phyloP scores from a whole-genome alignment of 2,797 vertebrate species.

The Pelobates cultripes region DNA sequence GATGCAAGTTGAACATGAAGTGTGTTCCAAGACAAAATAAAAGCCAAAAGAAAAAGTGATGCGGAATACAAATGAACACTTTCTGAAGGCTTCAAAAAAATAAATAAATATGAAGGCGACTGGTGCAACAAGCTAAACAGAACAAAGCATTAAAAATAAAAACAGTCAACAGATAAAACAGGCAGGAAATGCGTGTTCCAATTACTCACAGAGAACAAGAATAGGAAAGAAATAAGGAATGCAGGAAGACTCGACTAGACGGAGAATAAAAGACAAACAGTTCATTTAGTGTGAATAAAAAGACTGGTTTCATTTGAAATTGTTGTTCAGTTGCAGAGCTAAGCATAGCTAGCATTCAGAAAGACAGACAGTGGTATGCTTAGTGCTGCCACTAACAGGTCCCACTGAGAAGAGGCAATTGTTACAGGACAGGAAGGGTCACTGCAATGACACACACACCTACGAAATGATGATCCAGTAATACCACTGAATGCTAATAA shows the following conservation, averaged over 20 bases:
- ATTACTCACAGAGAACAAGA: constrained; percentile 97
- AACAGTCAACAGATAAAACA: constrained; percentile 68
- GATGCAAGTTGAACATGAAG: constrained; percentile 57
- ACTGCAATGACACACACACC: constrained; percentile 52
- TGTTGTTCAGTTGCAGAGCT: constrained; percentile 6
- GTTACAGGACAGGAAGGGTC: not conserved
- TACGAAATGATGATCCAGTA: constrained; percentile 51
- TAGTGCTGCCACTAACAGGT: constrained; percentile 5
- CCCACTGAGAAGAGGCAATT: not conserved
- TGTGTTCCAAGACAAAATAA: constrained; percentile 59
- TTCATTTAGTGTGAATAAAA: constrained; percentile 43
- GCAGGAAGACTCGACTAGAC: constrained; percentile 91
- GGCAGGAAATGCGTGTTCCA: constrained; percentile 79
- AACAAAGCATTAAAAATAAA: not conserved
- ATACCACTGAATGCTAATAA: constrained; percentile 52
- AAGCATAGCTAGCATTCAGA: not conserved
- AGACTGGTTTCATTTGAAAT: constrained; percentile 4
- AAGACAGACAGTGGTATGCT: not conserved
- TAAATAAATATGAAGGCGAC: constrained; percentile 53
- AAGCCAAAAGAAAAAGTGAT: constrained; percentile 4
- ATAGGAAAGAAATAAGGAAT: constrained; percentile 95
- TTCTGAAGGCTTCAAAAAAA: constrained; percentile 6
- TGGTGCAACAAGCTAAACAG: constrained; percentile 69
- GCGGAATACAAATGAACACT: not conserved
- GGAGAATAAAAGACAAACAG: constrained; percentile 85